Evolutionary conservation across 1,140 invertebrate species (phyloP), one percentile per base, ranked within the genome.

Genomic region (Thaumatotibia leucotreta): DNA sequence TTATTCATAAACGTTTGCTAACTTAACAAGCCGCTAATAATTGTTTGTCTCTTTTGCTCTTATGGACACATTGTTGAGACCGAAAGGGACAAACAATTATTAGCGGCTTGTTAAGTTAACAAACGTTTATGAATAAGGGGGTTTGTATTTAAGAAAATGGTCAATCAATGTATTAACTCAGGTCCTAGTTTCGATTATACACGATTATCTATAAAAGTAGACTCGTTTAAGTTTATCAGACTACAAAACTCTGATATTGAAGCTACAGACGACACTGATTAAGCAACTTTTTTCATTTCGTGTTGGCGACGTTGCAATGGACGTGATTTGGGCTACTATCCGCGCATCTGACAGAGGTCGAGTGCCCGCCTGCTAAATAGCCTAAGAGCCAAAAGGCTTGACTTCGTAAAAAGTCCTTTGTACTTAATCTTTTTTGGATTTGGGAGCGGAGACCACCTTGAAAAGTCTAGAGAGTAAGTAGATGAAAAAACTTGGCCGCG

Each of bases 251-350:
- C 24, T 29, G 23, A 27, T 11, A 58, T 17, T 9, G 24, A n/a
- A 24, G 23, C 52, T 29, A 58, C 52, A 58, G 24, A 58, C 29
- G 52, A n/a, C 52, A 31, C 52, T 27, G 52, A 58, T 58, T 31
- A 58, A 58, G 27, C 52, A 58, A 58, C 52, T 58, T 58, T 58
- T 58, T 58, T 58, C 52, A 58, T 58, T 31, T 58, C 52, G 29
- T 58, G 52, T 58, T 58, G n/a, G 52, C 52, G 27, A 58, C 52
- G 14, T 27, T 58, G 52, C 52, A n/a, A 27, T 27, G 27, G 27
- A 58, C 52, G 52, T 58, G 52, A 58, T 58, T 58, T 14, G n/a
- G 52, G 52, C 39, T 14, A 58, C 27, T 54, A 27, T 24, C 10
- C 49, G 20, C 22, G 20, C 22, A 50, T 20, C 22, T 27, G 52